Base-by-base conservation (phyloP, 2,797 vertebrate genomes). In the Echiichthys vipera region DNA sequence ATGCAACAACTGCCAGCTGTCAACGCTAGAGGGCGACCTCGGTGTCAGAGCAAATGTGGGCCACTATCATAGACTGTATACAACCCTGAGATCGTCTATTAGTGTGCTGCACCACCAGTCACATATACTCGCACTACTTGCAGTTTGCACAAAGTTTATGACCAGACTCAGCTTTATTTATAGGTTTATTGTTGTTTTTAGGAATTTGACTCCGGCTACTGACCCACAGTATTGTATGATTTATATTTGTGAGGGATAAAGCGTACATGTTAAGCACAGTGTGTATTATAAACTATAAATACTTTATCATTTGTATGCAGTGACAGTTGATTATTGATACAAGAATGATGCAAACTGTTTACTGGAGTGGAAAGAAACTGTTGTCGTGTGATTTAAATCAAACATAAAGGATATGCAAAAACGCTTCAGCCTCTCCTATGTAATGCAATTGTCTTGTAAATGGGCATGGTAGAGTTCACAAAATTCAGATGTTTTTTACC, bases 21-120 rank as follows among this genome's bases (percentile, higher is more conserved):
- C 5, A 51, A 53, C 92, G 13, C 73, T 75, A 67, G 91, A 58
- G 54, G 92, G n/a, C 76, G 88, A 78, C 61, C 5, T 64, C 42
- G 10, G 5, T 20, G 1, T 27, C 5, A 27, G 6, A 11, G 20
- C 8, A 37, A 51, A 37, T 25, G 20, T 22, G 3, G n/a, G 12
- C 34, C 11, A 0, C 7, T 5, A 18, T 36, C 69, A 34, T 12
- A 49, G 22, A 15, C 4, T n/a, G n/a, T n/a, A n/a, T n/a, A n/a
- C n/a, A n/a, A n/a, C 5, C 1, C 0, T 5, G 59, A 66, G 83
- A 88, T 92, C 81, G 78, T 89, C 65, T 81, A 77, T 73, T 51
- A 0, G 2, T 29, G 12, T 39, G 53, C 74, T 50, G 29, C 32
- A 7, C 10, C 36, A 76, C 43, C 58, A 39, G 3, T 0, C 0